Conservation (phyloP, 1,140 invertebrate species). For the Fopius arisanus region DNA sequence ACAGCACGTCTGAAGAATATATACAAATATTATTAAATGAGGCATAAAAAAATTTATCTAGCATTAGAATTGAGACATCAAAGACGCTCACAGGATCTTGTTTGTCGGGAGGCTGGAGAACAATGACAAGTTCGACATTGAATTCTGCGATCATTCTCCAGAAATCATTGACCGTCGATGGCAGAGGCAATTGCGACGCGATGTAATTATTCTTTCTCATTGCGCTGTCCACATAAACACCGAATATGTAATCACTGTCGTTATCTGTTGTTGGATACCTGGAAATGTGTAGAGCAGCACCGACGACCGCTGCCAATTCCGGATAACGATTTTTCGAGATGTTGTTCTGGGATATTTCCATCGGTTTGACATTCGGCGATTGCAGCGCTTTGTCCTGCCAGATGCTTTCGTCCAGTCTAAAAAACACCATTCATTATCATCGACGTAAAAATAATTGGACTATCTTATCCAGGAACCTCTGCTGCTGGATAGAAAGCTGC, state of each 20-base stretch:
- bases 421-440: neutral
- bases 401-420: slow-evolving; percentile 27
- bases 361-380: neutral
- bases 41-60: neutral
- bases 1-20: slow-evolving; percentile 39
- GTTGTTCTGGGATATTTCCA: slow-evolving; percentile 39
- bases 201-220: slow-evolving; percentile 78
- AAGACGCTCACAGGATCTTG: slow-evolving; percentile 39
- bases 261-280: slow-evolving; percentile 44
- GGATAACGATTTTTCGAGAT: slow-evolving; percentile 44
- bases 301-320: slow-evolving; percentile 36
- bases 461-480: slow-evolving; percentile 33
- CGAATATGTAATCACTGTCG: slow-evolving; percentile 49
- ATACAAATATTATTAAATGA: neutral
- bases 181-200: slow-evolving; percentile 86
- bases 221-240: slow-evolving; percentile 41
- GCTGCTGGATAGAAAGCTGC: slow-evolving; percentile 34
- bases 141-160: slow-evolving; percentile 88
- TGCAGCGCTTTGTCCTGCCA: slow-evolving; percentile 46
- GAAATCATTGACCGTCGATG: slow-evolving; percentile 88
- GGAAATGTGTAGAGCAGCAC: slow-evolving; percentile 41
- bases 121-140: slow-evolving; percentile 70
- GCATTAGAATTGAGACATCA: no score
- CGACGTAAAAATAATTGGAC: neutral
- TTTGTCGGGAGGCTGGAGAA: slow-evolving; percentile 59